A percentile compares a stretch with the other conserved stretches of the same genome.
These are phyloP conservation scores for Buphagus erythrorhynchus DNA, from an alignment of 2,797 vertebrate species.

Conservation along the genomic window DNA sequence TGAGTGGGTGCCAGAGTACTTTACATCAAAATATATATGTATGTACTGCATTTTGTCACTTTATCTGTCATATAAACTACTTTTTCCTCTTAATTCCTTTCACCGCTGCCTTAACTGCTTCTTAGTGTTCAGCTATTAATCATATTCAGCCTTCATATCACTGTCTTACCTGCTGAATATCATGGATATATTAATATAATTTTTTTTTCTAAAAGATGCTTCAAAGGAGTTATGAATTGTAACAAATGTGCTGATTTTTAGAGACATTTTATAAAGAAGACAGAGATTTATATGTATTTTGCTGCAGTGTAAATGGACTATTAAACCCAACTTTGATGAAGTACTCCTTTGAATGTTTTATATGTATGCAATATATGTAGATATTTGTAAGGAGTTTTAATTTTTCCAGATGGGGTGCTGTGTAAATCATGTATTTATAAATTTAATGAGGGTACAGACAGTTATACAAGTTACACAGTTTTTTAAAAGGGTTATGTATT, in stretches of 20 bases:
- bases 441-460: slow-evolving; percentile 73
- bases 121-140: slow-evolving; percentile 49
- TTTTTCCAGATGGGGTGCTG: slow-evolving; percentile 72
- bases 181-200: slow-evolving; percentile 18
- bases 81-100: slow-evolving; percentile 44
- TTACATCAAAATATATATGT: slow-evolving; percentile 14
- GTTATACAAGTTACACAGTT: slow-evolving; percentile 76
- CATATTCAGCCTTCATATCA: slow-evolving; percentile 49
- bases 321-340: slow-evolving; percentile 65
- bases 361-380: slow-evolving; percentile 78
- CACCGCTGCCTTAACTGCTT: slow-evolving; percentile 77
- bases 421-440: slow-evolving; percentile 84
- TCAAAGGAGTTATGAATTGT: slow-evolving; percentile 50
- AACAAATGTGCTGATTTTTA: slow-evolving; percentile 72
- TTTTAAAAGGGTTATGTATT: slow-evolving; percentile 81
- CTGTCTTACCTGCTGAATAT: slow-evolving; percentile 54
- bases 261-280: slow-evolving; percentile 73
- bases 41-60: slow-evolving; percentile 28
- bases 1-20: neutral
- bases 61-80: slow-evolving; percentile 23
- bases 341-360: slow-evolving; percentile 79
- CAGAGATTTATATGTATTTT: slow-evolving; percentile 79
- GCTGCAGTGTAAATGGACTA: slow-evolving; percentile 70
- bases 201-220: slow-evolving; percentile 47
- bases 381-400: slow-evolving; percentile 79